Evolutionary conservation across 1,140 invertebrate species (phyloP), one percentile per base, ranked within the genome.

Genomic region (Galleria mellonella): DNA sequence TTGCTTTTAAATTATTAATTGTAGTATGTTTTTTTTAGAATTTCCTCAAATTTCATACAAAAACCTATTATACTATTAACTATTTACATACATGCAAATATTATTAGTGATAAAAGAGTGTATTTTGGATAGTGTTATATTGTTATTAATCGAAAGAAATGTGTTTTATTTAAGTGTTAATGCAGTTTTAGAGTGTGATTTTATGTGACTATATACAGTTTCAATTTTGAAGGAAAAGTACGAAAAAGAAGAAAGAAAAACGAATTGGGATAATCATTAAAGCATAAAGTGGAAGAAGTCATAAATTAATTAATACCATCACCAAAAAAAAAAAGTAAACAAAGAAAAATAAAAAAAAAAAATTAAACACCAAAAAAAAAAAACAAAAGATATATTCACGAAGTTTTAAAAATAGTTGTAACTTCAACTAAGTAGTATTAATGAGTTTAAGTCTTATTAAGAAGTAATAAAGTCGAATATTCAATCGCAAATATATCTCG

Each of bases 221-320:
- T 23, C 6, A 23, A 33, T 27, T 10, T 47, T n/a, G 13, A 40
- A 39, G 36, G 14, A 37, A 11, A 13, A 23, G n/a, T n/a, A n/a
- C n/a, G n/a, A 45, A 40, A 48, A 45, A 38, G 10, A 33, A 27
- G 45, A 48, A 35, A 32, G 27, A 48, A 31, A 51, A 36, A 40
- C 12, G 45, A 30, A 45, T 44, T 42, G 53, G 70, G 64, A 65
- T 72, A 75, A 77, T 71, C 69, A 57, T 58, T 37, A 73, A 60
- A 52, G 55, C 54, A 53, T 58, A 62, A 67, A 42, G 30, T 2
- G 2, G 30, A 31, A 10, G 9, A 31, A 31, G 8, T 31, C 9
- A 9, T 31, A 31, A 31, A 31, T 31, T 3, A n/a, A 31, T 4
- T 31, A 9, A 31, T 29, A 31, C 10, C 9, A 3, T 4, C 8